These are phyloP conservation scores for Sinocyclocheilus maitianheensis DNA, from an alignment of 2,113 vertebrate genomes.

Conservation along the genomic window DNA sequence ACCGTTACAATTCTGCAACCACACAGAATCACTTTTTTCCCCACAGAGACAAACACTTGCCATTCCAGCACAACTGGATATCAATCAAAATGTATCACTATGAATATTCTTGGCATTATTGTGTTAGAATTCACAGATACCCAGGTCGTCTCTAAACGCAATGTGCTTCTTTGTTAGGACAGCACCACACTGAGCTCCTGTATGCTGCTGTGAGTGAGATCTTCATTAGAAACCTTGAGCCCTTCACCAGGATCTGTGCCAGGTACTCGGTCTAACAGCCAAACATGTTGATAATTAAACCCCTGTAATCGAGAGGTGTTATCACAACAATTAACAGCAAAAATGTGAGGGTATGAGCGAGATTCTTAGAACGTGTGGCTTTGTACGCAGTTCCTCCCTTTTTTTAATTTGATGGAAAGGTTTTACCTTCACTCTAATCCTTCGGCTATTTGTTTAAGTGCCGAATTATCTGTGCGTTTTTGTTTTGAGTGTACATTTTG, in stretches of 20 bases:
- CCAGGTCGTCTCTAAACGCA: conserved; percentile 64
- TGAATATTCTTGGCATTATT: conserved; percentile 70
- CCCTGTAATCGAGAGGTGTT: conserved; percentile 62
- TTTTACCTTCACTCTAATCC: background rate
- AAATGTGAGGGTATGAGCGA: conserved; percentile 50
- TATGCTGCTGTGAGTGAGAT: conserved; percentile 62
- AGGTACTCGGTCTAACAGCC: conserved; percentile 60
- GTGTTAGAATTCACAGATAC: conserved; percentile 79
- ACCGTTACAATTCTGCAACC: conserved; percentile 35
- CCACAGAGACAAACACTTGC: conserved; percentile 38
- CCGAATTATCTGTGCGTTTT: background rate
- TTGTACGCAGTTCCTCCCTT: conserved; percentile 26
- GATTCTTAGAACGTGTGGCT: conserved; percentile 52
- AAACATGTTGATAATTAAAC: conserved; percentile 66
- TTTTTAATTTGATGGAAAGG: background rate
- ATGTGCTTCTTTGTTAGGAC: conserved; percentile 73
- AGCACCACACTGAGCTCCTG: conserved; percentile 63
- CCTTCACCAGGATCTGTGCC: conserved; percentile 54
- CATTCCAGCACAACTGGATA: conserved; percentile 70
- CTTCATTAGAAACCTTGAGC: conserved; percentile 65
- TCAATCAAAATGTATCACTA: conserved; percentile 80
- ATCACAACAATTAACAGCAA: conserved; percentile 67
- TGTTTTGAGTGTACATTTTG: background rate
- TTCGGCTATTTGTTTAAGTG: background rate
- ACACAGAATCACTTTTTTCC: conserved; percentile 36